A percentile compares a stretch with the other conserved stretches of the same genome.
These are phyloP conservation scores for Lagodon rhomboides DNA, from an alignment of 2,797 vertebrate genomes.

Conservation along the genomic window DNA sequence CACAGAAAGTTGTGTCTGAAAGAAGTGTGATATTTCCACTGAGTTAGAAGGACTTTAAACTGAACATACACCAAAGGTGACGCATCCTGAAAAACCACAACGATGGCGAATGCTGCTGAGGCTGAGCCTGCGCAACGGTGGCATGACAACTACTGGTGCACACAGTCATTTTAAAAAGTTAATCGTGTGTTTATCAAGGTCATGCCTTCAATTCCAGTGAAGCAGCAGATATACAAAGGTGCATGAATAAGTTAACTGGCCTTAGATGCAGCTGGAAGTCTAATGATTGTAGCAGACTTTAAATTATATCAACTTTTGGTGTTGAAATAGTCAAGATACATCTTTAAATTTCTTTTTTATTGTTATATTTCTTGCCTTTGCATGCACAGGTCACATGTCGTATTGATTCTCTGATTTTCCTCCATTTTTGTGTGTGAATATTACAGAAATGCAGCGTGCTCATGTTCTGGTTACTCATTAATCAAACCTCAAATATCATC, in stretches of 20 bases:
- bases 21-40: not conserved
- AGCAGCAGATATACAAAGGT: not conserved
- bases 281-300: too few relatives aligned
- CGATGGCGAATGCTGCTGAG: too few relatives aligned
- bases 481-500: slow-evolving; percentile 1
- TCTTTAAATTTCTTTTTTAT: too few relatives aligned
- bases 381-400: too few relatives aligned
- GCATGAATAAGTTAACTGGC: not conserved
- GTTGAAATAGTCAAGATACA: too few relatives aligned
- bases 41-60: not conserved
- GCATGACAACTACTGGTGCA: not conserved
- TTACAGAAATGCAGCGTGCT: too few relatives aligned
- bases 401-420: too few relatives aligned
- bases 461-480: slow-evolving; percentile 14
- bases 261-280: not conserved
- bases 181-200: too few relatives aligned
- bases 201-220: too few relatives aligned
- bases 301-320: too few relatives aligned
- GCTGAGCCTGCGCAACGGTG: not conserved
- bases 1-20: not conserved
- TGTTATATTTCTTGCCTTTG: too few relatives aligned
- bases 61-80: not conserved
- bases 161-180: not conserved
- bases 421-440: too few relatives aligned
- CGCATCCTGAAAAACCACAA: not conserved